A percentile compares a stretch with the other conserved stretches of the same genome.
phyloP scores from a whole-genome alignment of 2,888 invertebrate species.

The Pomacea canaliculata region DNA sequence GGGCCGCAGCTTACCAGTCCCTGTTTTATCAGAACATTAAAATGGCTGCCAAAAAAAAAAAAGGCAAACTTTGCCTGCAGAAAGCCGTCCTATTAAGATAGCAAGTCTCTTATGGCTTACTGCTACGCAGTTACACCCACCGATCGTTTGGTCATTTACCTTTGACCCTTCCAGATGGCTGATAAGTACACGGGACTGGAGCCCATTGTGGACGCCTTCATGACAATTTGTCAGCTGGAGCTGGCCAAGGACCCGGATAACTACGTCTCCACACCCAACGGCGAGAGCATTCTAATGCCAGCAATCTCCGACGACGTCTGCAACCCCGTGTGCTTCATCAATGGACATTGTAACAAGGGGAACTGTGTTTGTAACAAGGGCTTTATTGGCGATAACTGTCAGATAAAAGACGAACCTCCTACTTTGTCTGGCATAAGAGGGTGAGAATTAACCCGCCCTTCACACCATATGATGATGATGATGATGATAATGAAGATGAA shows the following conservation, averaged over 20 bases:
- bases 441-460: not conserved
- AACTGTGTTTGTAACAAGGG: constrained; percentile 4
- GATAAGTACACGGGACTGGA: not conserved
- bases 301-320: constrained; percentile 7
- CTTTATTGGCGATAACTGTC: constrained; percentile 17
- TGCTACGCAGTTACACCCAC: no score
- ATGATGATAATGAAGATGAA: no score
- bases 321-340: constrained; percentile 1
- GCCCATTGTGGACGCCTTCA: constrained; percentile 11
- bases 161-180: not conserved
- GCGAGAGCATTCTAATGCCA: constrained; percentile 10
- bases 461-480: no score
- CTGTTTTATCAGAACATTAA: no score
- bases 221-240: constrained; percentile 3
- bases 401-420: constrained; percentile 10
- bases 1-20: no score
- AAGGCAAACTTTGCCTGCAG: no score
- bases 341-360: constrained; percentile 16
- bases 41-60: no score
- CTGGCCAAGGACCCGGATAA: constrained; percentile 14
- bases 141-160: no score
- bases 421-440: not conserved
- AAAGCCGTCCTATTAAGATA: no score
- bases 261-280: constrained; percentile 8
- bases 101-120: no score